These are phyloP conservation scores for Lacerta bilineata DNA, from an alignment of 2,797 vertebrate genomes.

Conservation along the genomic window DNA sequence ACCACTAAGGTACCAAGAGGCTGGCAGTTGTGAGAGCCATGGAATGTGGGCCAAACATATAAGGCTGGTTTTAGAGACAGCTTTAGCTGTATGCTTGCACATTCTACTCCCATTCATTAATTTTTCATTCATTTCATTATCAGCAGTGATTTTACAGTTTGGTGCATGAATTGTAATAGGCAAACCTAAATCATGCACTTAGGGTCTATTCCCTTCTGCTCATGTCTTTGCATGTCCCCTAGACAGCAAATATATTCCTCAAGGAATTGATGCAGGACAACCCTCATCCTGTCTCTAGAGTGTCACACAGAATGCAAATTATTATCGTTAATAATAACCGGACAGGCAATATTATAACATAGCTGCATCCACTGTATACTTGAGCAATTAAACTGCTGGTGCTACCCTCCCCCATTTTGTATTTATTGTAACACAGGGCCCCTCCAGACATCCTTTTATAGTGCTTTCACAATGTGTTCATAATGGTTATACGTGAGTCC, in stretches of 20 bases:
- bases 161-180: conserved; percentile 24
- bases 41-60: conserved; percentile 3
- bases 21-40: not conserved
- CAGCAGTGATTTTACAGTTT: conserved; percentile 27
- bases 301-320: not conserved
- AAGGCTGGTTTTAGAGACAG: conserved; percentile 9
- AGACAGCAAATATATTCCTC: not conserved
- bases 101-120: conserved; percentile 34
- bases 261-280: conserved; percentile 8
- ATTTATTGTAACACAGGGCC: no score
- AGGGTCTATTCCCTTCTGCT: not conserved
- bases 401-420: no score
- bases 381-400: not conserved
- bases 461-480: no score
- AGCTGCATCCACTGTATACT: not conserved
- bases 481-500: no score
- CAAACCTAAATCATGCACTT: conserved; percentile 34
- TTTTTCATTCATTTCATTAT: conserved; percentile 47
- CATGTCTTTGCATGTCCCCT: not conserved
- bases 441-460: no score
- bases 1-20: conserved; percentile 16
- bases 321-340: not conserved
- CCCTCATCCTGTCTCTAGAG: not conserved
- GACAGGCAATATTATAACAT: not conserved
- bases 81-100: not conserved